These are phyloP conservation scores for Rhineura floridana DNA, from an alignment of 2,113 vertebrate genomes.

Conservation along the genomic window DNA sequence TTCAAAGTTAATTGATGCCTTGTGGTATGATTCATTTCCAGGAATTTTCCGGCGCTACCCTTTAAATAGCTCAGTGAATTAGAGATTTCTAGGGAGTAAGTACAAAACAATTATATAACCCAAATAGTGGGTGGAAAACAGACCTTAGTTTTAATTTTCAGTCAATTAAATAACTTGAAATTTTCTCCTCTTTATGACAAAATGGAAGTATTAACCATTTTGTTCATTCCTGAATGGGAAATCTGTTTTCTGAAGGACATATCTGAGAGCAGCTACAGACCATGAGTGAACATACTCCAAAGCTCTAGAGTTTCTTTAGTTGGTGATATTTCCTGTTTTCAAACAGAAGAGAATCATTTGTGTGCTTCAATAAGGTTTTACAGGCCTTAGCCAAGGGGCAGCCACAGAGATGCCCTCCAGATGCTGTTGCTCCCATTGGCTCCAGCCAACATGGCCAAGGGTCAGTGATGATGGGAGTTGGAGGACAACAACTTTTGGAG, in stretches of 20 bases:
- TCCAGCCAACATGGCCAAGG: too few species aligned
- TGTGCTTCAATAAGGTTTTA: neutral
- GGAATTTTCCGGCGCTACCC: slow-evolving; percentile 45
- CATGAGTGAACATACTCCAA: neutral
- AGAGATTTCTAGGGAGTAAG: neutral
- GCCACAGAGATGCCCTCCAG: too few species aligned
- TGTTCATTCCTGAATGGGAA: neutral
- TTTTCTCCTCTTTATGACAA: neutral
- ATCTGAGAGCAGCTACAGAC: neutral
- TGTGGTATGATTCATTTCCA: slow-evolving; percentile 46
- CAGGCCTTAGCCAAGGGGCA: neutral
- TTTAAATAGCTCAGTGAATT: slow-evolving; percentile 26
- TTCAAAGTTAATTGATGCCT: slow-evolving; percentile 38
- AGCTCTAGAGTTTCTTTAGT: neutral
- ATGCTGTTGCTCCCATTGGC: too few species aligned
- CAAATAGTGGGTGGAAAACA: slow-evolving; percentile 4
- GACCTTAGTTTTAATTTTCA: slow-evolving; percentile 2
- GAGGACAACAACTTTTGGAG: neutral
- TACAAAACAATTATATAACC: neutral
- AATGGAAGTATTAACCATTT: neutral
- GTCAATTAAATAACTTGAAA: slow-evolving; percentile 5
- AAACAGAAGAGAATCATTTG: neutral
- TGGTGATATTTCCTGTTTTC: neutral
- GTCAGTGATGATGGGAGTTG: too few species aligned
- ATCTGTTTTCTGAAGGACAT: neutral